Conservation (phyloP, 2,888 invertebrate genomes). For the Catocala nupta region DNA sequence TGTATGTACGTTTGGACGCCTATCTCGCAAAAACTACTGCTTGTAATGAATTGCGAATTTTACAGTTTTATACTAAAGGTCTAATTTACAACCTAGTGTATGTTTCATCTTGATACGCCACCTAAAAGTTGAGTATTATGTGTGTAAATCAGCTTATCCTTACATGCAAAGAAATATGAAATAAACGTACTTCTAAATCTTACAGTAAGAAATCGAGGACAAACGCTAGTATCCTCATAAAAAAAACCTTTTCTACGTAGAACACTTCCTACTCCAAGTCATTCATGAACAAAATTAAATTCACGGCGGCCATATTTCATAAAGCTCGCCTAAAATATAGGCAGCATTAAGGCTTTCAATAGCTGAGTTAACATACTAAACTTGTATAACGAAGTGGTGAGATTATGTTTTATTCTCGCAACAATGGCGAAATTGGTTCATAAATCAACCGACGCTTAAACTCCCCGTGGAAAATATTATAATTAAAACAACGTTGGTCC, state of each 20-base stretch:
- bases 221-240: background rate
- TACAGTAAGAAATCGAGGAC: too few species aligned
- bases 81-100: too few species aligned
- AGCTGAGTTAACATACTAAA: slow-evolving; percentile 52
- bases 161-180: too few species aligned
- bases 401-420: slow-evolving; percentile 59
- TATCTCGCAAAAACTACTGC: too few species aligned
- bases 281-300: slow-evolving; percentile 43
- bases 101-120: too few species aligned
- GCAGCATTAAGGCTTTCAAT: slow-evolving; percentile 45
- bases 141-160: too few species aligned
- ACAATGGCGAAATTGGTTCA: slow-evolving; percentile 59
- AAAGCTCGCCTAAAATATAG: slow-evolving; percentile 48
- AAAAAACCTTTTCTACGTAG: background rate
- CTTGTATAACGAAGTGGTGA: slow-evolving; percentile 55
- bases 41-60: too few species aligned
- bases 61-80: too few species aligned
- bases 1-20: too few species aligned
- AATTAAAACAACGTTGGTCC: slow-evolving; percentile 47
- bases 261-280: slow-evolving; percentile 5
- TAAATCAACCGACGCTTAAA: slow-evolving; percentile 52
- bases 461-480: slow-evolving; percentile 50
- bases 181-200: too few species aligned
- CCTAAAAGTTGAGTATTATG: too few species aligned
- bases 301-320: slow-evolving; percentile 55